These are phyloP conservation scores for Falco peregrinus DNA, from an alignment of 2,797 vertebrate genomes.

Conservation along the genomic window DNA sequence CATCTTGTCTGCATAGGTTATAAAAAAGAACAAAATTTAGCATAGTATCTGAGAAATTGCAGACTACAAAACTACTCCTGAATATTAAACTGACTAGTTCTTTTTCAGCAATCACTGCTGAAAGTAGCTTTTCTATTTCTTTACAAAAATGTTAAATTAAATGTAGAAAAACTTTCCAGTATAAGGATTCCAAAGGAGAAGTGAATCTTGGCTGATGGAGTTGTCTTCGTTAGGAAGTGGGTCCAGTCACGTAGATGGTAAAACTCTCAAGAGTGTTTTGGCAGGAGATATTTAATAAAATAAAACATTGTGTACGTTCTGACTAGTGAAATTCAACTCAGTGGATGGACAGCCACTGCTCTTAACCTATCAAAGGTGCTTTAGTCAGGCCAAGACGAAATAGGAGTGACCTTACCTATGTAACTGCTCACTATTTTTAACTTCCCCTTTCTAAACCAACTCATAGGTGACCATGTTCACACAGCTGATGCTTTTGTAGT, in stretches of 20 bases:
- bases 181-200: background rate
- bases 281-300: background rate
- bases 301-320: background rate
- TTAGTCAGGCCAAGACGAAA: background rate
- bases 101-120: background rate
- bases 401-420: background rate
- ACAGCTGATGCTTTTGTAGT: background rate
- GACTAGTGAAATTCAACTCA: background rate
- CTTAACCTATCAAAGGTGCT: background rate
- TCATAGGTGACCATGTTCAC: accelerated
- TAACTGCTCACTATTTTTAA: background rate
- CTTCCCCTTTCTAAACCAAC: background rate
- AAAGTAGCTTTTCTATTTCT: background rate
- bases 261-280: background rate
- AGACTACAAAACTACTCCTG: background rate
- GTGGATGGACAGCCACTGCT: background rate
- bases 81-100: background rate
- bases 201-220: background rate
- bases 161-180: background rate
- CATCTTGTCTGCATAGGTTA: background rate
- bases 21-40: background rate
- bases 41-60: background rate
- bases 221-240: background rate
- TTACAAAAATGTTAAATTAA: background rate
- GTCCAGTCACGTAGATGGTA: background rate